These are phyloP conservation scores for Azorinus chamasolen DNA, from an alignment of 2,888 invertebrate species.

Conservation along the genomic window DNA sequence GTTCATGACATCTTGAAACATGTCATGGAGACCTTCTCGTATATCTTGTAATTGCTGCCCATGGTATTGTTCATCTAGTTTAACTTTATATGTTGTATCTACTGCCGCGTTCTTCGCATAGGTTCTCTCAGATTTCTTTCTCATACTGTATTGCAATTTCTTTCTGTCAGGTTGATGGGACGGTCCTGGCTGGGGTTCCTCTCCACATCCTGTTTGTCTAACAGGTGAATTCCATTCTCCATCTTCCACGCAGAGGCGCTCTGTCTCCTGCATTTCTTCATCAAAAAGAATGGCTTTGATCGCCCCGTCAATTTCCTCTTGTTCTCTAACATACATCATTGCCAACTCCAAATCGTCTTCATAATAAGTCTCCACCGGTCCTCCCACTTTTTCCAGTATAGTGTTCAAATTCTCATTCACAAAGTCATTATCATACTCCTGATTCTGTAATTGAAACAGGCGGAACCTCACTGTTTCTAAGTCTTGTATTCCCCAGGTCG, in stretches of 20 bases:
- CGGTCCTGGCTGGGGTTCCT: neutral
- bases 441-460: too few relatives aligned
- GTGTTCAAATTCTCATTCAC: too few relatives aligned
- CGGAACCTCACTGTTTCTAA: too few relatives aligned
- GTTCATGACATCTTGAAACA: conserved; percentile 28
- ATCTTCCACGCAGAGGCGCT: conserved; percentile 18
- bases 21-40: neutral
- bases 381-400: too few relatives aligned
- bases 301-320: too few relatives aligned
- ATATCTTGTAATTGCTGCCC: conserved; percentile 30
- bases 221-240: conserved; percentile 15
- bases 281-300: conserved; percentile 24
- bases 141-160: conserved; percentile 2
- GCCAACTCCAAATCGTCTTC: too few relatives aligned
- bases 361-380: too few relatives aligned
- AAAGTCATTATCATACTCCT: too few relatives aligned
- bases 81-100: conserved; percentile 35
- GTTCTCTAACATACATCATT: too few relatives aligned
- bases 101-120: conserved; percentile 31
- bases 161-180: neutral
- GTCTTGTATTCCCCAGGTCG: too few relatives aligned
- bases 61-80: conserved; percentile 20
- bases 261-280: conserved; percentile 31
- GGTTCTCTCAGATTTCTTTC: conserved; percentile 19
- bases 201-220: neutral